These are phyloP conservation scores for Argentina silus DNA, from an alignment of 2,797 vertebrate species.

Conservation along the genomic window DNA sequence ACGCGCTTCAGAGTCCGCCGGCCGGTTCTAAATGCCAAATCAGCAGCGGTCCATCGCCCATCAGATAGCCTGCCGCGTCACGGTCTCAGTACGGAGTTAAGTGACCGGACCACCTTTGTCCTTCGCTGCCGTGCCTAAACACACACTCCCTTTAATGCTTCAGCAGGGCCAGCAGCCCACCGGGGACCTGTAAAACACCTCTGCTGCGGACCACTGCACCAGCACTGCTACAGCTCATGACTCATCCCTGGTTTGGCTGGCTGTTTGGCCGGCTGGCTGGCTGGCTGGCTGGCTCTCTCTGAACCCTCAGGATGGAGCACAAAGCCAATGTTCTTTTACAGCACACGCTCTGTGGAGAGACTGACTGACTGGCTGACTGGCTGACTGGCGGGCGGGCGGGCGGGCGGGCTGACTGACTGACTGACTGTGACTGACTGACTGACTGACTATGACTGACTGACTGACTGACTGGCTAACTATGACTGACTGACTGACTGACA, in stretches of 20 bases:
- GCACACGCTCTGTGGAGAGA: conserved; percentile 52
- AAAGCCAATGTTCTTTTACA: conserved; percentile 46
- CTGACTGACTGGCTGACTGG: conserved; percentile 47
- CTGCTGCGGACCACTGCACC: conserved; percentile 44
- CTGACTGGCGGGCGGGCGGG: conserved; percentile 44
- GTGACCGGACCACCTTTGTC: conserved; percentile 17
- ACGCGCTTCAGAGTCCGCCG: neutral
- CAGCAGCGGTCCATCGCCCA: neutral
- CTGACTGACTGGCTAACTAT: too few relatives aligned
- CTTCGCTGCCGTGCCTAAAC: conserved; percentile 46
- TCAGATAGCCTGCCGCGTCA: neutral
- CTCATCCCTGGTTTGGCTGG: conserved; percentile 48
- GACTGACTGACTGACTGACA: too few relatives aligned
- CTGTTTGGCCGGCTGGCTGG: too few relatives aligned
- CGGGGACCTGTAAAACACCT: conserved; percentile 28
- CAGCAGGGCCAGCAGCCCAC: neutral
- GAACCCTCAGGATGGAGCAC: neutral
- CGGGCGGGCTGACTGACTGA: too few relatives aligned
- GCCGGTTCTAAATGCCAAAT: neutral
- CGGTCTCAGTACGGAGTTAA: conserved; percentile 15
- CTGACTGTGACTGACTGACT: too few relatives aligned
- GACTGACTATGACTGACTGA: too few relatives aligned
- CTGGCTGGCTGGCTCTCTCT: too few relatives aligned
- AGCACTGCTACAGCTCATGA: conserved; percentile 53
- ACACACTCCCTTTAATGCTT: conserved; percentile 33